These are phyloP conservation scores for Lepidochitona cinerea DNA, from an alignment of 2,888 invertebrate species.

Conservation along the genomic window DNA sequence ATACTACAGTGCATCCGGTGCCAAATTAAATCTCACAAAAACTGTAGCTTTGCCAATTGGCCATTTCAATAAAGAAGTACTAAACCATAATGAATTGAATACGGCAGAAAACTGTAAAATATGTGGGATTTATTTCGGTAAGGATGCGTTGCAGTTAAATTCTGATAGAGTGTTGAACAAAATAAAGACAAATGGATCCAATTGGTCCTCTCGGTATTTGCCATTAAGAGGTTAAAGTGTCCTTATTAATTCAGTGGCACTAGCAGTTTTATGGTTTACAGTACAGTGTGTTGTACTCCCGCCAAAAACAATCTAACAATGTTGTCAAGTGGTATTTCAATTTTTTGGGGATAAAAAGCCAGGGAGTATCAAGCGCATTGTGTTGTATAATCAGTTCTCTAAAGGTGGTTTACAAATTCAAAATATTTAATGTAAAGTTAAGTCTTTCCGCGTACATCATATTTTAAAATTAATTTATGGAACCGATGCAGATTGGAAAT, in stretches of 20 bases:
- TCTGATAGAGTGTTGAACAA: not conserved
- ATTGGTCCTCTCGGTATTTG: not conserved
- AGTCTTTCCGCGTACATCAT: not conserved
- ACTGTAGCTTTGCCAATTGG: conserved; percentile 28
- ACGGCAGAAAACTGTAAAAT: not conserved
- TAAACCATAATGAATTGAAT: not conserved
- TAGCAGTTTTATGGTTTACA: not conserved
- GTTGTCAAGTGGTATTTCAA: not conserved
- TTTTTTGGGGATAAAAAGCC: not conserved
- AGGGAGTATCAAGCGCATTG: not conserved
- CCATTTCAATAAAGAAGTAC: conserved; percentile 19
- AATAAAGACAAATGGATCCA: not conserved
- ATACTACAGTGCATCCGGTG: conserved; percentile 20
- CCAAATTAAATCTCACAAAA: conserved; percentile 30
- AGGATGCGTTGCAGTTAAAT: not conserved
- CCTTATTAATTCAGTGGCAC: not conserved
- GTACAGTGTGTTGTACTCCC: not conserved
- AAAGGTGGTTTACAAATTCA: not conserved
- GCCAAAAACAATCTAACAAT: not conserved
- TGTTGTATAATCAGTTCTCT: not conserved
- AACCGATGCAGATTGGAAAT: not conserved
- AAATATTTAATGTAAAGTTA: not conserved
- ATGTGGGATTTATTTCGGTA: not conserved
- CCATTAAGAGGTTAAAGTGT: not conserved
- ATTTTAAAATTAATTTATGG: conserved; percentile 6